Evolutionary conservation across 2,888 invertebrate species (phyloP), one percentile per base, ranked within the genome.

Genomic region (Xanthia togata): DNA sequence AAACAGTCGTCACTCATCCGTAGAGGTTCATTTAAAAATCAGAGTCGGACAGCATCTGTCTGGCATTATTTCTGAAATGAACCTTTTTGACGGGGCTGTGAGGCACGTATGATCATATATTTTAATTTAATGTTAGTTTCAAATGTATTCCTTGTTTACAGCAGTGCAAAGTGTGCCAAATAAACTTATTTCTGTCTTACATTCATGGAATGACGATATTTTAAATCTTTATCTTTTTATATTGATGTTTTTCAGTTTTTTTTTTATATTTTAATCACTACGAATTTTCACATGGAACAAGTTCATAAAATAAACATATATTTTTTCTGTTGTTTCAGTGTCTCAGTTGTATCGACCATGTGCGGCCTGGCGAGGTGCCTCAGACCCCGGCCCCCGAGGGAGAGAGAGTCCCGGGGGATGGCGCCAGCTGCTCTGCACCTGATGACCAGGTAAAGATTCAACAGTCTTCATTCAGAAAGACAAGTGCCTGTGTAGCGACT

Each of bases 361-460:
- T 71, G 20, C 70, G 71, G 26, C 72, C 82, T 0, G 96, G 96
- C 41, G 97, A 97, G 87, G 94, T 97, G 59, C 92, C 86, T 0
- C 88, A 83, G 4, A 86, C 89, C 4, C 91, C 91, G 0, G 86
- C 90, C 2, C 93, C 93, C 0, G 94, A 90, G 2, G 92, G 91
- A 0, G 96, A 96, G 86, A 84, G 96, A 59, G 83, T 95, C 55
- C 96, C 96, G 0, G 96, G 96, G 1, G 96, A 96, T 74, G 96
- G 96, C 0, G 96, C 96, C 74, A 96, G 96, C 82, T 93, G 93
- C 74, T 94, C 96, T 1, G 94, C 94, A 0, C 95, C 93, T 1
- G 96, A 96, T 35, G 96, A 95, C 78, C 94, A 93, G 91, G 59
- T 59, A 59, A 59, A 59, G 1, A 14, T 31, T 31, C 57, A 31